Evolutionary conservation across 2,888 invertebrate genomes (phyloP).

Genomic region (Andrena trimmerana): DNA sequence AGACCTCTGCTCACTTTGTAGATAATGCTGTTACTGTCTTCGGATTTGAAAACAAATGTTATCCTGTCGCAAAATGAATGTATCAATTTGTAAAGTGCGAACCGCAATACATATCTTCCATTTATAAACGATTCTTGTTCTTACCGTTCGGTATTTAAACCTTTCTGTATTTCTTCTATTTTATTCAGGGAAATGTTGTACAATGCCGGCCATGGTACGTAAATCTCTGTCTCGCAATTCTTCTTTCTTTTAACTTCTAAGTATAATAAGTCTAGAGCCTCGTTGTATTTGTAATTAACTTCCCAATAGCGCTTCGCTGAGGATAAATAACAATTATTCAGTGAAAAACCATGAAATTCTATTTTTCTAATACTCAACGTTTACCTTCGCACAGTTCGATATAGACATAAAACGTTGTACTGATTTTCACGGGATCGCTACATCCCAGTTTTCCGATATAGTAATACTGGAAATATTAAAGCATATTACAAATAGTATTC

Average conservation of each 20-base stretch:
- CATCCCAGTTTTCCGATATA: conserved; percentile 85
- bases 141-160: conserved; percentile 72
- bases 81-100: background rate
- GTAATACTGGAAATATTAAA: conserved; percentile 80
- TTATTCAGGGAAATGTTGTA: conserved; percentile 82
- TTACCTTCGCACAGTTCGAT: conserved; percentile 87
- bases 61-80: conserved; percentile 72
- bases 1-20: conserved; percentile 79
- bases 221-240: conserved; percentile 80
- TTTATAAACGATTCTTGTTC: background rate
- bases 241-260: conserved; percentile 84
- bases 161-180: conserved; percentile 85
- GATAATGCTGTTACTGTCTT: conserved; percentile 81
- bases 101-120: background rate
- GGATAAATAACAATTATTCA: conserved; percentile 36
- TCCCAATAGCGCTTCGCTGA: conserved; percentile 85
- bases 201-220: conserved; percentile 84
- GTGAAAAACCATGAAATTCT: background rate
- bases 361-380: background rate
- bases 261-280: conserved; percentile 83
- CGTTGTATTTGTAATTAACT: conserved; percentile 84
- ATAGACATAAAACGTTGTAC: conserved; percentile 86
- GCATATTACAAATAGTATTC: background rate
- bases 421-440: conserved; percentile 84
- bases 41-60: conserved; percentile 81